phyloP scores from a whole-genome alignment of 2,113 vertebrate genomes.

The Apus apus region DNA sequence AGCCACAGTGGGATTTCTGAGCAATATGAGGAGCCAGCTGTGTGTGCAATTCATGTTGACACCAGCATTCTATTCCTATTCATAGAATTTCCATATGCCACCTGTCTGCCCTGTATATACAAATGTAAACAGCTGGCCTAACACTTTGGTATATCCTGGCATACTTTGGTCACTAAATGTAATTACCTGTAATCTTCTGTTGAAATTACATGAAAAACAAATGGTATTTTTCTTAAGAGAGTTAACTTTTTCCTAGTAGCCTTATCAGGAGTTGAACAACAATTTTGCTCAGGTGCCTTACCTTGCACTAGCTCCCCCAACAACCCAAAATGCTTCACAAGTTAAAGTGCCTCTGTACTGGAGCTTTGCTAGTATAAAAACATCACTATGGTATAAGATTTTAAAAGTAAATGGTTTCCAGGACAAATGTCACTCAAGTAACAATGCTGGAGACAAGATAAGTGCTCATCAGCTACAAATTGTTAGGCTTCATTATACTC shows the following conservation, averaged over 20 bases:
- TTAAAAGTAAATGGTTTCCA: background rate
- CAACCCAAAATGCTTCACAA: background rate
- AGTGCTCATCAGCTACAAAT: slow-evolving; percentile 27
- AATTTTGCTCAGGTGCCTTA: background rate
- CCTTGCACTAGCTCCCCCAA: background rate
- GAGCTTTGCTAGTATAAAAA: background rate
- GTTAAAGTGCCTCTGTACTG: background rate
- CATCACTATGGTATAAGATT: background rate
- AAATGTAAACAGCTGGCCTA: background rate
- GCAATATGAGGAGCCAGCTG: background rate
- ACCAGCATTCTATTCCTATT: background rate
- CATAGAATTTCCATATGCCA: background rate
- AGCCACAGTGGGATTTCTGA: background rate
- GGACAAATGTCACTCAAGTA: background rate
- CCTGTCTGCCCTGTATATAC: fast-evolving
- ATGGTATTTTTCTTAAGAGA: background rate
- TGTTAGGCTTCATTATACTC: slow-evolving; percentile 10
- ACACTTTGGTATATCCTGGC: background rate
- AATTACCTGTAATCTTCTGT: background rate
- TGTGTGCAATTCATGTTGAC: background rate
- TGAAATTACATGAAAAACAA: background rate
- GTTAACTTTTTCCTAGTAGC: background rate
- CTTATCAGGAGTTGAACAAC: background rate
- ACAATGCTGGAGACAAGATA: slow-evolving; percentile 3
- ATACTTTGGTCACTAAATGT: background rate